Evolutionary conservation across 2,797 vertebrate genomes (phyloP).

Genomic region (Malurus splendens): DNA sequence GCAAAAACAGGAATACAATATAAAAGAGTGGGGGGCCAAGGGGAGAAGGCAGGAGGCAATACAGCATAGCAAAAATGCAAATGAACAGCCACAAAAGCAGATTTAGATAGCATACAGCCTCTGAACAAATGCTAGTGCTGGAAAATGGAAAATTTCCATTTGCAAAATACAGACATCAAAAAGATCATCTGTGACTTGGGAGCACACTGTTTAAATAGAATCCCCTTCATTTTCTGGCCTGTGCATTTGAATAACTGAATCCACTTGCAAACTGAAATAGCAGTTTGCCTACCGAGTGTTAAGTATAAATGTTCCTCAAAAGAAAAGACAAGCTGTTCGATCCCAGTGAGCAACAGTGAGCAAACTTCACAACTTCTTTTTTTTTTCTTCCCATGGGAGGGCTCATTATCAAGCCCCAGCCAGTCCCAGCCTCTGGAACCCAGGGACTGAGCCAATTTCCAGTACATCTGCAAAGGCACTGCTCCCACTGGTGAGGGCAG

Average conservation of each 20-base stretch:
- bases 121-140: conserved; percentile 46
- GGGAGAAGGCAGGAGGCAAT: conserved; percentile 18
- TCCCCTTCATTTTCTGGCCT: conserved; percentile 53
- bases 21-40: conserved; percentile 7
- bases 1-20: conserved; percentile 30
- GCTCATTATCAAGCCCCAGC: neutral
- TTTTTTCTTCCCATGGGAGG: neutral
- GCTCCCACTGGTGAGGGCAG: neutral
- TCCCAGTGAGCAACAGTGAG: conserved; percentile 32
- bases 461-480: neutral
- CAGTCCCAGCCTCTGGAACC: neutral
- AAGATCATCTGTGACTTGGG: conserved; percentile 46
- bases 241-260: conserved; percentile 59
- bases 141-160: conserved; percentile 64
- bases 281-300: conserved; percentile 60
- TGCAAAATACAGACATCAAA: conserved; percentile 44
- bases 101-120: conserved; percentile 43
- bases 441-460: neutral
- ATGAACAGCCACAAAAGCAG: conserved; percentile 52
- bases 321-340: conserved; percentile 61
- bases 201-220: conserved; percentile 55
- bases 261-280: conserved; percentile 59
- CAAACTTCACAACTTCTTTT: conserved; percentile 26
- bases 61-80: conserved; percentile 40
- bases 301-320: conserved; percentile 58